phyloP scores from a whole-genome alignment of 2,888 invertebrate genomes.

The Endomychus coccineus region DNA sequence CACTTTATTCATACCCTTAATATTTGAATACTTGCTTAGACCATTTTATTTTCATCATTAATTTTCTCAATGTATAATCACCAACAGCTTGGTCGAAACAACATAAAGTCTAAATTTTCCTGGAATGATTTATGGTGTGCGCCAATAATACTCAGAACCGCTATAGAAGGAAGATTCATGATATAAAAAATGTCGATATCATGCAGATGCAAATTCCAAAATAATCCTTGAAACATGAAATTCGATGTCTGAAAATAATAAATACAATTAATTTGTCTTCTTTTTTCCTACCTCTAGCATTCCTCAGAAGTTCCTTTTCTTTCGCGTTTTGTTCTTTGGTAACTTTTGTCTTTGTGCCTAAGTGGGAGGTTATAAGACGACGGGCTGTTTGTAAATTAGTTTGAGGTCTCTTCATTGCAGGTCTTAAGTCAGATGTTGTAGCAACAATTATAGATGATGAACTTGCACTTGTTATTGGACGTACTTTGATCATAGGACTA shows the following conservation, averaged over 20 bases:
- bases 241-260: conserved; percentile 6
- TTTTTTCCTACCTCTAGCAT: conserved; percentile 35
- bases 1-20: too few species aligned
- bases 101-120: too few species aligned
- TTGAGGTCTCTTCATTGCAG: conserved; percentile 41
- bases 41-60: too few species aligned
- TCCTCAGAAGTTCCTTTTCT: conserved; percentile 36
- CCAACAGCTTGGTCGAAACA: too few species aligned
- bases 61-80: too few species aligned
- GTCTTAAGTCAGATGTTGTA: conserved; percentile 35
- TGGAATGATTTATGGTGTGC: too few species aligned
- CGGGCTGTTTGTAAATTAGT: conserved; percentile 41
- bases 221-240: too few species aligned
- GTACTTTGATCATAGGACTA: conserved; percentile 39
- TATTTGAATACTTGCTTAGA: too few species aligned
- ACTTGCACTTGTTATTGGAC: conserved; percentile 38
- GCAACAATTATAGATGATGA: conserved; percentile 32
- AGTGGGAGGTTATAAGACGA: conserved; percentile 38
- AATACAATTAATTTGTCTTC: background rate
- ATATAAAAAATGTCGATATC: too few species aligned
- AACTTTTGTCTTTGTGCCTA: conserved; percentile 36
- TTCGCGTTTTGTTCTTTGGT: conserved; percentile 36
- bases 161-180: too few species aligned
- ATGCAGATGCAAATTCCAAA: too few species aligned
- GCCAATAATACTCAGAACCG: too few species aligned